Evolutionary conservation across 2,113 vertebrate species (phyloP), one percentile per base, ranked within the genome.

Genomic region (Alexandromys fortis): DNA sequence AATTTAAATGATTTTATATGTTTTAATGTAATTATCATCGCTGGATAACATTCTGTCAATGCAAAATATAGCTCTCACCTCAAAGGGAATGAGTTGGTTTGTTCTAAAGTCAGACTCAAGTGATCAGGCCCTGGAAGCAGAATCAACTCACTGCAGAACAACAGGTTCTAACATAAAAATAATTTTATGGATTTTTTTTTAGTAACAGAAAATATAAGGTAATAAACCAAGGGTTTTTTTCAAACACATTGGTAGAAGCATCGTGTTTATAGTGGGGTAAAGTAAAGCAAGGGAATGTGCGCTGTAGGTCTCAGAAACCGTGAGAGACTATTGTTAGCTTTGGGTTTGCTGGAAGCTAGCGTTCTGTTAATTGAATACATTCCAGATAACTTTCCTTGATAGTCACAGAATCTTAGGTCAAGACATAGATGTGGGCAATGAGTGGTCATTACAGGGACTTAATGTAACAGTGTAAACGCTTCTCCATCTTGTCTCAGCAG

Each of bases 1-100:
- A 86, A 86, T 65, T 82, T 75, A 96, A 95, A 95, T 92, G 35
- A 89, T 92, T 96, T 95, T 7, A 89, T 92, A 82, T 61, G 22
- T 55, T 94, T 7, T 89, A 16, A 55, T 61, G 1, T 33, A 73
- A 38, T 92, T 86, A 91, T 89, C 86, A 58, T n/a, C 61, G 76
- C 24, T 75, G 7, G 38, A 65, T 22, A 94, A 24, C 13, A 97
- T 72, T 87, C 49, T 73, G 35, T 30, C 68, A 55, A 58, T 30
- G 1, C 8, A 58, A 88, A 73, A 55, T n/a, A 38, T 52, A 88
- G 13, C 19, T 47, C 17, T 47, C 19, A 67, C 63, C 5, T 47
- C 26, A 86, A 86, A 21, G 1, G 2, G 12, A 70, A 70, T 72
- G 67, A 70, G 19, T 26, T 67, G 5, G 65, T 49, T 86, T 68